phyloP scores from a whole-genome alignment of 2,113 vertebrate species.

The Saimiri boliviensis region DNA sequence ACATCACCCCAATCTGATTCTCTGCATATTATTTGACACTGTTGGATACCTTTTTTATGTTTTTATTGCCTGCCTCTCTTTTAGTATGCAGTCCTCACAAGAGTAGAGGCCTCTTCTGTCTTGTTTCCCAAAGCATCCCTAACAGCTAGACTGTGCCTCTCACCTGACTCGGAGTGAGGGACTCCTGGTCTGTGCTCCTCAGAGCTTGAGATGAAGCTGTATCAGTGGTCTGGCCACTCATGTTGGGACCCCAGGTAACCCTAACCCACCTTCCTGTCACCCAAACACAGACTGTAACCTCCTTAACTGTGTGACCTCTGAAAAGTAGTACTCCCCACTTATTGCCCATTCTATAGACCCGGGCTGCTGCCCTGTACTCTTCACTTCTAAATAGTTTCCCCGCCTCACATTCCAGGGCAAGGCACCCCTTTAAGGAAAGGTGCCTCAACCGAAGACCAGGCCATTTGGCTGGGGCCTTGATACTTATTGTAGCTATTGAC shows the following conservation, averaged over 20 bases:
- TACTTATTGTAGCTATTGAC: neutral
- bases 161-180: neutral
- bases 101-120: neutral
- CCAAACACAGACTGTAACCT: neutral
- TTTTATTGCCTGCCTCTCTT: neutral
- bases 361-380: neutral
- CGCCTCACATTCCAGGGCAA: neutral
- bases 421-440: neutral
- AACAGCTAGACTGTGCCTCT: neutral
- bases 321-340: neutral
- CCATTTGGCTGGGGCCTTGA: neutral
- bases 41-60: neutral
- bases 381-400: neutral
- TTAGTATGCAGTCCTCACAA: neutral
- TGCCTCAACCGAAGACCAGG: neutral
- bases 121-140: neutral
- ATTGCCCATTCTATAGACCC: neutral
- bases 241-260: neutral
- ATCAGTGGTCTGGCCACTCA: neutral
- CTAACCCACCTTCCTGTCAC: neutral
- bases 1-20: neutral
- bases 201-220: neutral
- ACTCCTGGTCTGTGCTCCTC: neutral
- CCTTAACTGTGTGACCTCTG: neutral
- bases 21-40: neutral